A percentile compares a stretch with the other conserved stretches of the same genome.
phyloP scores from a whole-genome alignment of 2,888 invertebrate genomes.

The Drosophila prolongata region DNA sequence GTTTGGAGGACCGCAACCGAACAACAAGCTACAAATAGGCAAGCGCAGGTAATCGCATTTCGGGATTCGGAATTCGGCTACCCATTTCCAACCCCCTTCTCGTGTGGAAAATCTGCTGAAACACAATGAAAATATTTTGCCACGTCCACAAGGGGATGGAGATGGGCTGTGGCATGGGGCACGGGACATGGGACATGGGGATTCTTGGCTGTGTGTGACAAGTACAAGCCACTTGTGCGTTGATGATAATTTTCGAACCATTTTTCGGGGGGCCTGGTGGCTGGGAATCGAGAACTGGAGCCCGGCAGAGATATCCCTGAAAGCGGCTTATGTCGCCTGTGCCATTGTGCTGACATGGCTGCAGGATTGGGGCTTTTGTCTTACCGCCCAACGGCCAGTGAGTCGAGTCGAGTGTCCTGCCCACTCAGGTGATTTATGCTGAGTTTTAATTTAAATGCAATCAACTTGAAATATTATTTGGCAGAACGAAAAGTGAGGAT shows the following conservation, averaged over 20 bases:
- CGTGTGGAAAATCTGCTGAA: conserved; percentile 79
- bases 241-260: conserved; percentile 74
- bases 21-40: conserved; percentile 77
- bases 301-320: conserved; percentile 68
- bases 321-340: conserved; percentile 84
- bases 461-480: conserved; percentile 58
- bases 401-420: conserved; percentile 24
- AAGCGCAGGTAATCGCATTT: conserved; percentile 82
- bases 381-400: conserved; percentile 43
- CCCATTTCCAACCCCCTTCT: conserved; percentile 56
- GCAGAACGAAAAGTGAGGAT: neutral
- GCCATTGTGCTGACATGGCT: conserved; percentile 78
- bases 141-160: conserved; percentile 21
- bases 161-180: neutral
- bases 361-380: conserved; percentile 72
- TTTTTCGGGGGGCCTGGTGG: conserved; percentile 46
- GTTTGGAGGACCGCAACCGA: conserved; percentile 18
- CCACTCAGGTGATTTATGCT: conserved; percentile 61
- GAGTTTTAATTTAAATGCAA: conserved; percentile 75
- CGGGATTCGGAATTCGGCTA: conserved; percentile 41
- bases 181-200: neutral
- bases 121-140: conserved; percentile 79
- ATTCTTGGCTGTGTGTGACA: conserved; percentile 54
- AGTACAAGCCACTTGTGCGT: conserved; percentile 79
- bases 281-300: conserved; percentile 19